These are phyloP conservation scores for Brachionus rotundiformis DNA, from an alignment of 1,140 invertebrate species.

Conservation along the genomic window DNA sequence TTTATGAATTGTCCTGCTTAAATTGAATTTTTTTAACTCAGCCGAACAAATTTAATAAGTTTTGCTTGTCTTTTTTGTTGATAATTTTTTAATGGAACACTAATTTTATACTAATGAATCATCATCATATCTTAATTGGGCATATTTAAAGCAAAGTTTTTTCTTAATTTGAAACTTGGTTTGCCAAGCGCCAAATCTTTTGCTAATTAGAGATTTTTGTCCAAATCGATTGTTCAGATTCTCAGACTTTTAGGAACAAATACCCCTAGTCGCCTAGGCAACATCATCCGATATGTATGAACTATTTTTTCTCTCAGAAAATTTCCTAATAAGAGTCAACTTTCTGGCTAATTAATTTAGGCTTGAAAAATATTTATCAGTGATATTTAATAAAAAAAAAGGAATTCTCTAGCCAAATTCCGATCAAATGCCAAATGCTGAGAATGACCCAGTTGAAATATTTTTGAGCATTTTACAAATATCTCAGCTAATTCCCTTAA, in stretches of 20 bases:
- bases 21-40: background rate
- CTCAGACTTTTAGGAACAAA: background rate
- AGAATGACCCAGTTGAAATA: background rate
- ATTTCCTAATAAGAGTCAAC: background rate
- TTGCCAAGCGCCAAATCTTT: background rate
- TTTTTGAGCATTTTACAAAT: background rate
- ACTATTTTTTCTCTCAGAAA: background rate
- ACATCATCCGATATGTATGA: constrained; percentile 2
- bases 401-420: background rate
- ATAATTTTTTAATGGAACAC: constrained; percentile 7
- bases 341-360: background rate
- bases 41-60: constrained; percentile 7
- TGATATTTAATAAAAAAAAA: constrained; percentile 6
- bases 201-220: background rate
- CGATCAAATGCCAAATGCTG: constrained; percentile 3
- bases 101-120: constrained; percentile 6
- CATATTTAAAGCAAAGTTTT: background rate
- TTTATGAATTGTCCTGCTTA: background rate
- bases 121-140: constrained; percentile 11
- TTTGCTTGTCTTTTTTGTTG: constrained; percentile 3
- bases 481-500: background rate
- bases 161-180: background rate
- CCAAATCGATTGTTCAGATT: background rate
- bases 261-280: background rate
- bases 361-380: background rate